Evolutionary conservation across 1,140 invertebrate genomes (phyloP).

Genomic region (Eriocheir sinensis): DNA sequence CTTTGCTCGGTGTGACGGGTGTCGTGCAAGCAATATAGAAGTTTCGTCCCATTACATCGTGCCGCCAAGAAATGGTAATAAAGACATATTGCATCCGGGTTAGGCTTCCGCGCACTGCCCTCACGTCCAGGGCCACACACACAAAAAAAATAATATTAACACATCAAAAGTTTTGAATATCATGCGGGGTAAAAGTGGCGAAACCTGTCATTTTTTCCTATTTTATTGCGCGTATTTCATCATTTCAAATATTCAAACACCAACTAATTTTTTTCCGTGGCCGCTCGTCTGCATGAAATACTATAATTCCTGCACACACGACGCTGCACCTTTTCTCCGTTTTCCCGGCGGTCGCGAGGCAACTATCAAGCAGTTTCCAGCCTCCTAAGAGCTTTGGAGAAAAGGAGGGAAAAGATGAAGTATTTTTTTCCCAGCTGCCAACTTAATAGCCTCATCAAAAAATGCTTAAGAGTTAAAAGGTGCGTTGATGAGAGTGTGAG

Average conservation of each 20-base stretch:
- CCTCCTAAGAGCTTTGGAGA: not conserved
- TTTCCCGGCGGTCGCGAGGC: not conserved
- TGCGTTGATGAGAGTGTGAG: slow-evolving; percentile 13
- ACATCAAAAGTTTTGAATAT: too few relatives aligned
- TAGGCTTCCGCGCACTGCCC: too few relatives aligned
- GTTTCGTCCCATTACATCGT: not conserved
- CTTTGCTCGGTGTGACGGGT: not conserved
- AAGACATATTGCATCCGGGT: not conserved
- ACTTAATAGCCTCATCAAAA: slow-evolving; percentile 25
- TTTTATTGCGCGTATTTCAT: too few relatives aligned
- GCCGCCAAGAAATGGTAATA: not conserved
- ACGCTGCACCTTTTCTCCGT: not conserved
- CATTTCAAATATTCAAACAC: too few relatives aligned
- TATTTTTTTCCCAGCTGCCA: slow-evolving; percentile 3
- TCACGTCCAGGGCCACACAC: too few relatives aligned
- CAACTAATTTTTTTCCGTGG: too few relatives aligned
- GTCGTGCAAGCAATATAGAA: not conserved
- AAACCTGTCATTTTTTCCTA: too few relatives aligned
- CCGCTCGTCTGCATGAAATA: too few relatives aligned
- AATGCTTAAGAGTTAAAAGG: slow-evolving; percentile 17
- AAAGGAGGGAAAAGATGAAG: not conserved
- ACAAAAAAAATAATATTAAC: too few relatives aligned
- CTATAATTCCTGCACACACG: not conserved
- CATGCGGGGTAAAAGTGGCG: too few relatives aligned
- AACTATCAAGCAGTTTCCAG: not conserved